Evolutionary conservation across 2,113 vertebrate genomes (phyloP).

Genomic region (Lepisosteus osseus): DNA sequence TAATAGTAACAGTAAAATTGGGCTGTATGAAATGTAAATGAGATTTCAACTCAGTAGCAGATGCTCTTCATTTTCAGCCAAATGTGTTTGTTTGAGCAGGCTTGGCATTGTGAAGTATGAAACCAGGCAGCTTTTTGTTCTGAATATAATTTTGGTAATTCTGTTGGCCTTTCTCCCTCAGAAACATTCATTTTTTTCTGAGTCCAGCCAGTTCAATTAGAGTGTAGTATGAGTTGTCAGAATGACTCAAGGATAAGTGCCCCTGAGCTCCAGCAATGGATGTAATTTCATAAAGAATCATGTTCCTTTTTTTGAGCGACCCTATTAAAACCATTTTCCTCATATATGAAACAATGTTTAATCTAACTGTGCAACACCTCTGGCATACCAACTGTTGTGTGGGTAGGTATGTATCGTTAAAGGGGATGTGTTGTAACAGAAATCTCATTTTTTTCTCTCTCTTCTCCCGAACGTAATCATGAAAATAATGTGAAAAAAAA

Average conservation of each 20-base stretch:
- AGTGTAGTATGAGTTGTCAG: constrained; percentile 59
- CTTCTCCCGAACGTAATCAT: too few relatives aligned
- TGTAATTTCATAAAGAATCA: constrained; percentile 63
- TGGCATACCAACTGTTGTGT: constrained; percentile 38
- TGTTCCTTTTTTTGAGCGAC: constrained; percentile 61
- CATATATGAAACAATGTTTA: constrained; percentile 52
- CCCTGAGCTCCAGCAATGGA: constrained; percentile 57
- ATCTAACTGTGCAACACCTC: constrained; percentile 68
- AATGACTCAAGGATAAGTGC: constrained; percentile 59
- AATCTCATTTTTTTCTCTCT: too few relatives aligned
- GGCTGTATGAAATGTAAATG: constrained; percentile 37
- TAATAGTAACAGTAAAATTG: constrained; percentile 38
- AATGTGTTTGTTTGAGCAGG: constrained; percentile 65
- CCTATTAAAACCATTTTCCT: constrained; percentile 61
- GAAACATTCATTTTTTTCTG: constrained; percentile 55
- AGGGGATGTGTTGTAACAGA: too few relatives aligned
- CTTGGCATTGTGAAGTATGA: constrained; percentile 56
- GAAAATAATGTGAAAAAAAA: too few relatives aligned
- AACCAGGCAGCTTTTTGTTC: constrained; percentile 52
- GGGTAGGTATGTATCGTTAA: too few relatives aligned
- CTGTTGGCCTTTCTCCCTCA: constrained; percentile 53
- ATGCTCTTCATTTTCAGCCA: constrained; percentile 67
- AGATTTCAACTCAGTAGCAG: constrained; percentile 65
- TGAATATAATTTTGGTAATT: constrained; percentile 57
- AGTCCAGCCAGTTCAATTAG: constrained; percentile 64